Evolutionary conservation across 2,797 vertebrate genomes (phyloP).

Genomic region (Coreius guichenoti): DNA sequence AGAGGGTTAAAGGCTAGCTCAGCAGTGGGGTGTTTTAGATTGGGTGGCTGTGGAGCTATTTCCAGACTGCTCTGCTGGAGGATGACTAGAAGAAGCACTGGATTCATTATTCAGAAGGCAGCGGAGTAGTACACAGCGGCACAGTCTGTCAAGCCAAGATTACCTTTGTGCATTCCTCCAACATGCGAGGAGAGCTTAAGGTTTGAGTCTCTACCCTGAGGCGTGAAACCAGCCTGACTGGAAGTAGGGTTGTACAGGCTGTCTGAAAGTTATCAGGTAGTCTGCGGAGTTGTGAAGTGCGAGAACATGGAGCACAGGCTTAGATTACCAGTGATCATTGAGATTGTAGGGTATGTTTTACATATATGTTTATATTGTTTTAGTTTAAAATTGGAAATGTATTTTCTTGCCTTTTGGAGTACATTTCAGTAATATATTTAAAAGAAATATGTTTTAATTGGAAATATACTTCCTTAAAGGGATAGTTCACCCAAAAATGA

Average conservation of each 20-base stretch:
- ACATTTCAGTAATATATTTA: too few species aligned
- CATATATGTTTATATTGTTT: neutral
- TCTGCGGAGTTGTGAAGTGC: neutral
- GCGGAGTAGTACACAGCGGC: conserved; percentile 69
- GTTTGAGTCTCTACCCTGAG: conserved; percentile 50
- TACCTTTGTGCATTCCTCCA: conserved; percentile 49
- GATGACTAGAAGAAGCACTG: conserved; percentile 79
- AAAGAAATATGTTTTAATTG: neutral
- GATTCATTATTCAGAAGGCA: conserved; percentile 83
- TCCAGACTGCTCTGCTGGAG: conserved; percentile 72
- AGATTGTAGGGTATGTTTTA: conserved; percentile 15
- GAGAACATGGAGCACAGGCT: conserved; percentile 15
- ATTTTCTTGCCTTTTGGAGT: too few species aligned
- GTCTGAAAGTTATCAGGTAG: conserved; percentile 27
- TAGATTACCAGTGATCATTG: conserved; percentile 17
- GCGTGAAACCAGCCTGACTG: conserved; percentile 34
- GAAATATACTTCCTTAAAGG: neutral
- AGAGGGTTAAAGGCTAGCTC: conserved; percentile 62
- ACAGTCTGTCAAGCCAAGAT: conserved; percentile 76
- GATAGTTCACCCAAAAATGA: too few species aligned
- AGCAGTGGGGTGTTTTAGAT: conserved; percentile 20
- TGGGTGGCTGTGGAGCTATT: conserved; percentile 76
- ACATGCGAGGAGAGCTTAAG: conserved; percentile 33
- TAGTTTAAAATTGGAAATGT: too few species aligned
- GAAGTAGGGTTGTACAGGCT: conserved; percentile 23